Evolutionary conservation across 2,113 vertebrate species (phyloP), one percentile per base, ranked within the genome.

Genomic region (Vicugna pacos): DNA sequence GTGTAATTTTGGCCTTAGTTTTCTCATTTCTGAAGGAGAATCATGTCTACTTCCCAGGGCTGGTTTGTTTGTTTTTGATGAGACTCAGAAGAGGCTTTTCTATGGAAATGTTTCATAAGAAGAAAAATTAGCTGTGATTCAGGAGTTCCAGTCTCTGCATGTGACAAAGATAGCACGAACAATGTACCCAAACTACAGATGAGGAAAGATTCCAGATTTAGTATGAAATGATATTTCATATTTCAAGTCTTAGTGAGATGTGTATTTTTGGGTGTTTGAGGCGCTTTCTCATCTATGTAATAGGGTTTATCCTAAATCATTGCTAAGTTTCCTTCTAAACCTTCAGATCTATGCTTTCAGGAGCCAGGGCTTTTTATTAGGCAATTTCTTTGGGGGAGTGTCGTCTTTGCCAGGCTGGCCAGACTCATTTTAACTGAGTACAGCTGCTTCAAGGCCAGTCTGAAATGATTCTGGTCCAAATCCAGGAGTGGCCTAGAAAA

Each of bases 21-120:
- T 91, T 97, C 62, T 93, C 32, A 67, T 38, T n/a, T 50, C 19
- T 76, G 54, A 89, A 83, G 42, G 22, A 93, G 20, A 73, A 93
- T 93, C 81, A 22, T 46, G 42, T 30, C 5, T 85, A 67, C 54
- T 67, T 86, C 56, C 42, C 16, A 56, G 73, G 4, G 24, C 12
- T 81, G 2, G 15, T n/a, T 89, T n/a, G 28, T 46, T 95, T 84
- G 35, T 69, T 81, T 67, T 19, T 64, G 62, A 20, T 90, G 35
- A 64, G 30, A 22, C 26, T 32, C 30, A 19, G 69, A 87, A 86
- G 84, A 76, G 22, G 28, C 80, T 89, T 91, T 75, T 73, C 80
- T 46, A 50, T 54, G 50, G 8, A n/a, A 91, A 28, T 32, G 8
- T 92, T 92, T 93, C 50, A 56, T 65, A 77, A 93, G 52, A 28